Percentiles rank a stretch among this genome's conserved stretches.
Evolutionary conservation across 2,797 vertebrate genomes (phyloP).

Genomic region (Oceanodroma leucorhoa): DNA sequence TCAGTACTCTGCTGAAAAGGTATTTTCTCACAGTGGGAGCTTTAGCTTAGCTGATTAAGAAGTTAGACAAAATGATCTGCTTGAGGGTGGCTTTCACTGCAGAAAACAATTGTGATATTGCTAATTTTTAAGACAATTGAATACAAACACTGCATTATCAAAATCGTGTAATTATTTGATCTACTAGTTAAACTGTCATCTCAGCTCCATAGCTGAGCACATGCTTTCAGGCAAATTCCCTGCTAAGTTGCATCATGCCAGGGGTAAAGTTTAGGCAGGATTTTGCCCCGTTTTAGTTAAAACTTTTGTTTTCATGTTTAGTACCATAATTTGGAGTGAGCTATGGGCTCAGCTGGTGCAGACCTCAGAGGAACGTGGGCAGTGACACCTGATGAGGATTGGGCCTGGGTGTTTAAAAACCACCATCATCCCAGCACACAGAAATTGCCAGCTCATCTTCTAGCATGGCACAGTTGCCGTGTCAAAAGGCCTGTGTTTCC

Average conservation of each 20-base stretch:
- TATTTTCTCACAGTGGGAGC: background rate
- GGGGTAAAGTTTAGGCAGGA: background rate
- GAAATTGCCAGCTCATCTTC: slow-evolving; percentile 39
- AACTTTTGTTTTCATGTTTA: background rate
- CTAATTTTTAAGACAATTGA: background rate
- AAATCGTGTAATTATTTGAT: background rate
- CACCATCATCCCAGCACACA: background rate
- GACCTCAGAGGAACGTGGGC: background rate
- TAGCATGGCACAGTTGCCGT: background rate
- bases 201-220: background rate
- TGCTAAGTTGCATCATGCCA: background rate
- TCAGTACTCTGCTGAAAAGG: background rate
- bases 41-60: background rate
- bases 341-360: background rate
- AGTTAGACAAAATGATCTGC: background rate
- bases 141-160: background rate
- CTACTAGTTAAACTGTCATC: background rate
- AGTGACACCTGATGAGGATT: background rate
- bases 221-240: background rate
- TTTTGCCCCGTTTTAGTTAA: background rate
- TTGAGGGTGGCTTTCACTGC: background rate
- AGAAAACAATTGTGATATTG: background rate
- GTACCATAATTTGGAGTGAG: background rate
- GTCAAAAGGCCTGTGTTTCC: slow-evolving; percentile 18
- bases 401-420: background rate